These are phyloP conservation scores for Lepetodrilus schrolli DNA, from an alignment of 2,888 invertebrate species.

Conservation along the genomic window DNA sequence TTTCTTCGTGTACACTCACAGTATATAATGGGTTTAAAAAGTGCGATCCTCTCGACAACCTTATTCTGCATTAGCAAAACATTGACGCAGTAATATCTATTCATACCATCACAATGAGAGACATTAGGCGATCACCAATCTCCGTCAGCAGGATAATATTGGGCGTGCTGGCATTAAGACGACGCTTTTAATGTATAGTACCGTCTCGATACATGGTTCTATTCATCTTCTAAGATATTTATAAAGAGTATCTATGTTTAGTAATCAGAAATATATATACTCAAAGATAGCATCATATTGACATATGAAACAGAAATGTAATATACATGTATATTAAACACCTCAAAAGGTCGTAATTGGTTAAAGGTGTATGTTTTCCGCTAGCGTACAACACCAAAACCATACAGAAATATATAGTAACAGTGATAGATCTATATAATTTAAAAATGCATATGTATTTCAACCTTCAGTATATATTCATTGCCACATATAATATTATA, in stretches of 20 bases:
- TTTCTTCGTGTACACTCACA: no score
- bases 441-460: no score
- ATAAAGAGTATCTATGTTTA: background rate
- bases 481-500: no score
- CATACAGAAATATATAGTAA: no score
- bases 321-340: no score
- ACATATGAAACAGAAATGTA: no score
- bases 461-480: no score
- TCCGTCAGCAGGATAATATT: background rate
- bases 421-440: no score
- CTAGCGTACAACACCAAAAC: no score
- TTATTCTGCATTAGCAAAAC: background rate
- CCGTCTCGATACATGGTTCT: background rate
- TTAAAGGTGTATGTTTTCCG: no score
- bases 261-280: background rate
- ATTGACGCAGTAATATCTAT: background rate
- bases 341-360: no score
- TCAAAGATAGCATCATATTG: background rate
- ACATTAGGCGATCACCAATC: background rate
- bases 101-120: background rate
- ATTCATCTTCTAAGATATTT: background rate
- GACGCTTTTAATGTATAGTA: background rate
- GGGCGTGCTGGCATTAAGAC: background rate
- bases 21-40: constrained; percentile 1
- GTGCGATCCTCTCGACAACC: background rate